These are phyloP conservation scores for Vulpes lagopus DNA, from an alignment of 2,113 vertebrate genomes.

Conservation along the genomic window DNA sequence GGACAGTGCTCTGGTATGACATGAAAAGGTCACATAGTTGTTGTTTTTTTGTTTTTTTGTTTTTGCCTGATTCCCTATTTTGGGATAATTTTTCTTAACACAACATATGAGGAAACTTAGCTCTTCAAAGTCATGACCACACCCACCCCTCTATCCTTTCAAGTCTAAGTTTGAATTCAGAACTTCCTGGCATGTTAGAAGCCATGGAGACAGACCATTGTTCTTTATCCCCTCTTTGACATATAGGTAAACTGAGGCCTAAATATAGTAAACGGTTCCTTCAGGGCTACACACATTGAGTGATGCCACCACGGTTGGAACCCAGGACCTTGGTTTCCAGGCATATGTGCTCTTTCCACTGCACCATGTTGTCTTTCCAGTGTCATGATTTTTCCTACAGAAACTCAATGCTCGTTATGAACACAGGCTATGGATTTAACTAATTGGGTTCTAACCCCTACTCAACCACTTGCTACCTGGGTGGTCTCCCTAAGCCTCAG, in stretches of 20 bases:
- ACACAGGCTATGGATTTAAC: background rate
- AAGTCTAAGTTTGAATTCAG: constrained; percentile 1
- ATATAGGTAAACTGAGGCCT: background rate
- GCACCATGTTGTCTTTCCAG: background rate
- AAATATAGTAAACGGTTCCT: background rate
- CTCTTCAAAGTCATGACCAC: background rate
- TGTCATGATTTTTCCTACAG: background rate
- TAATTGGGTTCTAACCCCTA: background rate
- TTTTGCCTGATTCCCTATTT: background rate
- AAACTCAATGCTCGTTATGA: background rate
- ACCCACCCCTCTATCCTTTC: background rate
- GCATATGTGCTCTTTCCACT: background rate
- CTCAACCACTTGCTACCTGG: background rate
- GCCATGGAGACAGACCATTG: background rate
- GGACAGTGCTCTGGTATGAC: background rate
- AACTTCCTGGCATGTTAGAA: background rate
- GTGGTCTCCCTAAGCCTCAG: background rate
- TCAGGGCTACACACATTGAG: background rate
- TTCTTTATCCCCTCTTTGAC: background rate
- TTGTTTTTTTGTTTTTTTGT: background rate
- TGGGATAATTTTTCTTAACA: background rate
- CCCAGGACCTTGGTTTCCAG: background rate
- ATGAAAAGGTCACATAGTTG: background rate
- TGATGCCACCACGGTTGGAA: background rate
- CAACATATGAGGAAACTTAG: background rate